These are phyloP conservation scores for Actinemys pallida DNA, from an alignment of 2,113 vertebrate genomes.

Conservation along the genomic window DNA sequence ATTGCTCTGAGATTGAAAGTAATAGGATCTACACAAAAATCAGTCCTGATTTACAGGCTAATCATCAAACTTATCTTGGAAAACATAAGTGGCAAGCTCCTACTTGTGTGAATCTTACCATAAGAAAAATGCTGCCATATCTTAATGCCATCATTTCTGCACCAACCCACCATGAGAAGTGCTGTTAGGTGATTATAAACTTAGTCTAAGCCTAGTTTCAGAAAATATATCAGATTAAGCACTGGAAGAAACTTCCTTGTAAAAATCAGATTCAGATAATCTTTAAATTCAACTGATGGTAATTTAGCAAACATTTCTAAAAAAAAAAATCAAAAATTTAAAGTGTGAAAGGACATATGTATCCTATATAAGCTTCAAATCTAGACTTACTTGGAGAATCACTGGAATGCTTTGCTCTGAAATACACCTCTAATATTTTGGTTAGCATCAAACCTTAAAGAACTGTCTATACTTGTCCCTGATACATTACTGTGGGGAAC, in stretches of 20 bases:
- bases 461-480: neutral
- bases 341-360: neutral
- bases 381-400: neutral
- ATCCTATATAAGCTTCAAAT: neutral
- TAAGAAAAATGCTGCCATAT: constrained; percentile 68
- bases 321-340: neutral
- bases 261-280: constrained; percentile 57
- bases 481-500: constrained; percentile 1
- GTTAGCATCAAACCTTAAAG: neutral
- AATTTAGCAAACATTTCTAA: neutral
- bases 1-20: constrained; percentile 68
- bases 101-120: constrained; percentile 67
- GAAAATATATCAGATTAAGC: constrained; percentile 49
- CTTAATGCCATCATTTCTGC: constrained; percentile 52
- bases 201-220: constrained; percentile 47
- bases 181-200: constrained; percentile 58
- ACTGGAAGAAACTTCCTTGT: neutral
- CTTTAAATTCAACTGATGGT: constrained; percentile 44
- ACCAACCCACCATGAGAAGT: constrained; percentile 47
- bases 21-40: constrained; percentile 71
- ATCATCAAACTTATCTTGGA: constrained; percentile 73
- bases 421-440: constrained; percentile 7
- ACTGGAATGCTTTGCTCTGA: neutral
- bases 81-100: constrained; percentile 68
- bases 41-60: constrained; percentile 76